Evolutionary conservation across 2,113 vertebrate genomes (phyloP).

Genomic region (Astur gentilis): DNA sequence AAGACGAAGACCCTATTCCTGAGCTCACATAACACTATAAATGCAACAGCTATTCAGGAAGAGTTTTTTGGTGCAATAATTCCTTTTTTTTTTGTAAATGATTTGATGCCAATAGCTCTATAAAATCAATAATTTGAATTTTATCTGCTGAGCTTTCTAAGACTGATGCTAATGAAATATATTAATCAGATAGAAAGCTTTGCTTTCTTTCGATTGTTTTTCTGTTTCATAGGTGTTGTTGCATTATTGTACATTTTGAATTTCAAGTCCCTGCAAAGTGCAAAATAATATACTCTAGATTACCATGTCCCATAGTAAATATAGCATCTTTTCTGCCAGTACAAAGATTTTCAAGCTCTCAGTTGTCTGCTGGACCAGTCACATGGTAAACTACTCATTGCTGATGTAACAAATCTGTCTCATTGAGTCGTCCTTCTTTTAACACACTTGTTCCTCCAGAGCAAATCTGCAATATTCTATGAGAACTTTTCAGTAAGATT

Average conservation of each 20-base stretch:
- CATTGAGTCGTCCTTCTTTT: neutral
- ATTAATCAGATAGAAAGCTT: neutral
- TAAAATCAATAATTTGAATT: neutral
- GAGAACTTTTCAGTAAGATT: neutral
- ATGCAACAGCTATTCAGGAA: neutral
- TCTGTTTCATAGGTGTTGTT: neutral
- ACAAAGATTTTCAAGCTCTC: neutral
- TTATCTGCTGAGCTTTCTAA: neutral
- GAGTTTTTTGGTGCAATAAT: neutral
- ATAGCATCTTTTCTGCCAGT: neutral
- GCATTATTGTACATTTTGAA: neutral
- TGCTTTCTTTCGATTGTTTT: neutral
- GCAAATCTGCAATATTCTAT: neutral
- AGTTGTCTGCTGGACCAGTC: neutral
- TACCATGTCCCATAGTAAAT: neutral
- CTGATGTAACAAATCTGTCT: neutral
- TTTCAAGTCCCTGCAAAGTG: neutral
- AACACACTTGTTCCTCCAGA: neutral
- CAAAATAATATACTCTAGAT: neutral
- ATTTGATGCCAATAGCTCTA: neutral
- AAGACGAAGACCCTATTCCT: accelerated
- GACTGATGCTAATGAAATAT: neutral
- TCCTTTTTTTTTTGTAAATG: neutral
- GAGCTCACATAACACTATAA: neutral
- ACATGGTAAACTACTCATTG: neutral